phyloP scores from a whole-genome alignment of 2,113 vertebrate species.

The Dipodomys stephensi region DNA sequence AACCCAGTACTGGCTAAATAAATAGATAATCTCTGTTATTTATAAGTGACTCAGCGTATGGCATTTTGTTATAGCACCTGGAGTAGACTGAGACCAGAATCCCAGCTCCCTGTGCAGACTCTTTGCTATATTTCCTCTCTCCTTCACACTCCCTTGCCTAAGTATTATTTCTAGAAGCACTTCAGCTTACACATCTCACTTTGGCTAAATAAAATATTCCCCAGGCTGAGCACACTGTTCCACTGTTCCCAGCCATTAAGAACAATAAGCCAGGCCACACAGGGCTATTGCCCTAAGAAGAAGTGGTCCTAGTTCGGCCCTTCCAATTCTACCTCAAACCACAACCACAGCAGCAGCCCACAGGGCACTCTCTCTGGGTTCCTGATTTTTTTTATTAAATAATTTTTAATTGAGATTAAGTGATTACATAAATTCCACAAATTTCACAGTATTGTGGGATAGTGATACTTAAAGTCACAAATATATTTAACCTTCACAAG shows the following conservation, averaged over 20 bases:
- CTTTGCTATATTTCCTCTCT: not conserved
- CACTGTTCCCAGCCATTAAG: too few species aligned
- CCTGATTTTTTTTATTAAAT: too few species aligned
- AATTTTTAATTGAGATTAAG: too few species aligned
- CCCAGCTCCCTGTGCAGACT: not conserved
- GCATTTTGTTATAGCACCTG: not conserved
- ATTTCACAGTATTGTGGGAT: too few species aligned
- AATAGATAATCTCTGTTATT: not conserved
- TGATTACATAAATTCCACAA: too few species aligned
- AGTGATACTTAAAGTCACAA: too few species aligned
- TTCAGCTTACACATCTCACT: not conserved
- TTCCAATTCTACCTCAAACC: not conserved
- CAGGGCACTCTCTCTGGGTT: not conserved
- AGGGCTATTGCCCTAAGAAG: not conserved
- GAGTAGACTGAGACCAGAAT: not conserved
- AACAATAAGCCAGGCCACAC: not conserved
- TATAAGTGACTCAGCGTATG: not conserved
- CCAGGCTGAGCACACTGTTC: too few species aligned
- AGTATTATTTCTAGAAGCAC: not conserved
- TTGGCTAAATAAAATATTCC: not conserved
- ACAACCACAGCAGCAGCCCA: not conserved
- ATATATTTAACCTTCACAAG: too few species aligned
- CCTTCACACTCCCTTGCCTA: not conserved
- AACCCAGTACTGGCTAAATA: too few species aligned
- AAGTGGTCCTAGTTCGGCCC: too few species aligned